These are phyloP conservation scores for Cybosia mesomella DNA, from an alignment of 2,888 invertebrate species.

Conservation along the genomic window DNA sequence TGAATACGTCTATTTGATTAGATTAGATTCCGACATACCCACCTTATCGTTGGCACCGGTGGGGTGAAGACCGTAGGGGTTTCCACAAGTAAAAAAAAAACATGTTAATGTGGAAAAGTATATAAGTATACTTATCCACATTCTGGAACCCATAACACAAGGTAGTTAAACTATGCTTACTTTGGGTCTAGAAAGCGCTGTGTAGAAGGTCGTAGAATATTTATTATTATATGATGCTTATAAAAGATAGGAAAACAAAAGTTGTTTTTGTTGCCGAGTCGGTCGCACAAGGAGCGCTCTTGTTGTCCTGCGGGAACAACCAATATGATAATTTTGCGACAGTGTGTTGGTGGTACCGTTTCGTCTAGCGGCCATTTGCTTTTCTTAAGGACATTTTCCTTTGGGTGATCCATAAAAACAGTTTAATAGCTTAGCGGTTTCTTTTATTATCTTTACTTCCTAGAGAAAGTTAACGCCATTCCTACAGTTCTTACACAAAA, in stretches of 20 bases:
- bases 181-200: too few relatives aligned
- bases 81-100: too few relatives aligned
- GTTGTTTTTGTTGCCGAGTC: background rate
- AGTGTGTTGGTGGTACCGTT: background rate
- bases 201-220: too few relatives aligned
- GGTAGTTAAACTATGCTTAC: too few relatives aligned
- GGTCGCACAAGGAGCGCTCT: background rate
- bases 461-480: background rate
- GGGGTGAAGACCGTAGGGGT: too few relatives aligned
- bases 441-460: background rate
- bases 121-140: too few relatives aligned
- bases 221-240: background rate
- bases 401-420: background rate
- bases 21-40: too few relatives aligned
- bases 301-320: slow-evolving; percentile 1
- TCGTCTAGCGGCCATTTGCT: background rate
- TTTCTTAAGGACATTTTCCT: background rate
- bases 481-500: background rate
- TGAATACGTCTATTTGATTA: too few relatives aligned
- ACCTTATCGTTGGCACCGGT: too few relatives aligned
- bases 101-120: too few relatives aligned
- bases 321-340: slow-evolving; percentile 1
- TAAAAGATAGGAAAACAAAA: background rate
- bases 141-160: too few relatives aligned
- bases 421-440: background rate